phyloP scores from a whole-genome alignment of 2,797 vertebrate genomes.

The Botia kubotai region DNA sequence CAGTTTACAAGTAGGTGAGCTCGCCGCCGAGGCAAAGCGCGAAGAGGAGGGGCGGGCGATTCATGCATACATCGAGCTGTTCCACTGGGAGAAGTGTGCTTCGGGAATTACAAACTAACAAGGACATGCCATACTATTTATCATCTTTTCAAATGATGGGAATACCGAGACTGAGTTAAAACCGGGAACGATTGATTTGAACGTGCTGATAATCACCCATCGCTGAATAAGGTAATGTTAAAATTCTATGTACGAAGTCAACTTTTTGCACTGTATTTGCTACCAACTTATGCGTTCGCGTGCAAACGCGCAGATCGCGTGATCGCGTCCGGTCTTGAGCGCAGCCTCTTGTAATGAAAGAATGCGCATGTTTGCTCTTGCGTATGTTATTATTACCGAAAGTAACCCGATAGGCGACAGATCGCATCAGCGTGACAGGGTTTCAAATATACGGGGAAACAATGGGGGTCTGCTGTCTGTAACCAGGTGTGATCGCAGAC shows the following conservation, averaged over 20 bases:
- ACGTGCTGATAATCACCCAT: not conserved
- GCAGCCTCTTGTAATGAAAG: conserved; percentile 14
- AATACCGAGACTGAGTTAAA: not conserved
- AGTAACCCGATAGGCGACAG: conserved; percentile 17
- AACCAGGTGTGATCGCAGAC: not conserved
- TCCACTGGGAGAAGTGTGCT: no score
- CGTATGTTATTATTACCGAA: conserved; percentile 5
- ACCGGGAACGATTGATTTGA: conserved; percentile 11
- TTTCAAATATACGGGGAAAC: not conserved
- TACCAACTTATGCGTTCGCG: not conserved
- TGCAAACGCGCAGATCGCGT: not conserved
- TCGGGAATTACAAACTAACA: conserved; percentile 13
- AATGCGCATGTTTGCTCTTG: conserved; percentile 4
- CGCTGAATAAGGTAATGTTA: conserved; percentile 9
- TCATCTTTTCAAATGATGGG: conserved; percentile 5
- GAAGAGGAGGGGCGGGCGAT: conserved; percentile 21
- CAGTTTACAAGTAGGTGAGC: conserved; percentile 75
- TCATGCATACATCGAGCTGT: not conserved
- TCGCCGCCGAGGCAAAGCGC: conserved; percentile 55
- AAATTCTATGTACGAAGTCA: not conserved
- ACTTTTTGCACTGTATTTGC: not conserved
- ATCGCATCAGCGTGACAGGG: not conserved
- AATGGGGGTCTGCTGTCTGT: not conserved
- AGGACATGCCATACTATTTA: conserved; percentile 31
- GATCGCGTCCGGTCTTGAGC: not conserved